A percentile compares a stretch with the other conserved stretches of the same genome.
Evolutionary conservation across 2,888 invertebrate genomes (phyloP).

Genomic region (Caenorhabditis afra): DNA sequence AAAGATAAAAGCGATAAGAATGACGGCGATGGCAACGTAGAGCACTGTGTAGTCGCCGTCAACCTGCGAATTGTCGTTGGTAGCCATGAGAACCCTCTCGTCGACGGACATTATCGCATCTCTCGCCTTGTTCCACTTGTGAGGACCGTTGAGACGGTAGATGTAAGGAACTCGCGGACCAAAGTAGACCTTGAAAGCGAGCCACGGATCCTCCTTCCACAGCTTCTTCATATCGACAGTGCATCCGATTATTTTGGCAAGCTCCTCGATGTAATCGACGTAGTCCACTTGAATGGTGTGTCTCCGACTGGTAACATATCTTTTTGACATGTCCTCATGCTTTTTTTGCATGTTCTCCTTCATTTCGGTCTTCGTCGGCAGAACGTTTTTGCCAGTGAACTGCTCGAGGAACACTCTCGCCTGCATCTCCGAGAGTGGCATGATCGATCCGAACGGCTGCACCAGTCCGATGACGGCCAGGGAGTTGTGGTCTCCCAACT

Average conservation of each 20-base stretch:
- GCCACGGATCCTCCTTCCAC: constrained; percentile 40
- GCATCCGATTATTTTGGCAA: constrained; percentile 81
- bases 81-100: constrained; percentile 52
- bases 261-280: constrained; percentile 81
- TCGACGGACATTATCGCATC: constrained; percentile 65
- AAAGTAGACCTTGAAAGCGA: constrained; percentile 57
- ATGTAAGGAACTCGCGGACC: constrained; percentile 70
- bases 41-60: constrained; percentile 41
- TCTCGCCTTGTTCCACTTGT: constrained; percentile 69
- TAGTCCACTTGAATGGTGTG: constrained; percentile 82
- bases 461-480: constrained; percentile 82
- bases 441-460: constrained; percentile 82
- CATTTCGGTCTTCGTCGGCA: constrained; percentile 77
- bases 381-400: constrained; percentile 59
- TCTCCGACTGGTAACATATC: constrained; percentile 75
- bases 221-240: constrained; percentile 45
- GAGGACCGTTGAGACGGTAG: constrained; percentile 72
- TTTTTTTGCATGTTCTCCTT: constrained; percentile 80
- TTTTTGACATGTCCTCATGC: constrained; percentile 68
- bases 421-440: constrained; percentile 82
- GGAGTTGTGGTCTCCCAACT: constrained; percentile 79
- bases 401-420: constrained; percentile 81
- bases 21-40: constrained; percentile 21
- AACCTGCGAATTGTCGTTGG: constrained; percentile 45
- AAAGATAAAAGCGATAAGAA: constrained; percentile 1